These are phyloP conservation scores for Hypselothyrea guttata DNA, from an alignment of 2,888 invertebrate species.

Conservation along the genomic window DNA sequence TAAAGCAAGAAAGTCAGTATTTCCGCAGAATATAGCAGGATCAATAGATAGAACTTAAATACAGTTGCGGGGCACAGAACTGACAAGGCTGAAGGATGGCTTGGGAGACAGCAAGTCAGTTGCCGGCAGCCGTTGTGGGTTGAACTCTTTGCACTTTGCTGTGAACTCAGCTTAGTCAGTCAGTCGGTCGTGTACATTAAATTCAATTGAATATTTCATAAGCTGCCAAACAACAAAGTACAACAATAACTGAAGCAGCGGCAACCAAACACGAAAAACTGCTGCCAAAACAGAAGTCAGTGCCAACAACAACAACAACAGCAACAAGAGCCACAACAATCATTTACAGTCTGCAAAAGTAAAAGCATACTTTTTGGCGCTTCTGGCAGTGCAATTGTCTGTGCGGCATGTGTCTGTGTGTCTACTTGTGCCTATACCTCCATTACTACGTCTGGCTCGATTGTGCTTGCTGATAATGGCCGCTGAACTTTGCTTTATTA, in stretches of 20 bases:
- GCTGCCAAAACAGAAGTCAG: slow-evolving; percentile 49
- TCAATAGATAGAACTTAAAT: not conserved
- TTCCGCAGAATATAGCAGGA: too few relatives aligned
- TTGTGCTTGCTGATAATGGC: slow-evolving; percentile 66
- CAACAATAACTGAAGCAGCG: slow-evolving; percentile 31
- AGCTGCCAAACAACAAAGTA: slow-evolving; percentile 58
- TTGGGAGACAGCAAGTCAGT: not conserved
- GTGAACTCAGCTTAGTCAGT: slow-evolving; percentile 59
- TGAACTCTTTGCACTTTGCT: slow-evolving; percentile 54
- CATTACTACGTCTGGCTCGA: slow-evolving; percentile 46
- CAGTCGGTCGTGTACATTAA: slow-evolving; percentile 68
- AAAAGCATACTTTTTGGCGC: slow-evolving; percentile 61
- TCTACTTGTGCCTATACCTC: slow-evolving; percentile 48
- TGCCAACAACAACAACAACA: slow-evolving; percentile 24
- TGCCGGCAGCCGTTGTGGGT: slow-evolving; percentile 31
- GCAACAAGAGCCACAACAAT: slow-evolving; percentile 9
- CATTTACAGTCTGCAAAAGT: slow-evolving; percentile 51
- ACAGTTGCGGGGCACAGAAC: too few relatives aligned
- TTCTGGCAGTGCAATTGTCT: slow-evolving; percentile 32
- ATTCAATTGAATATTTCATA: slow-evolving; percentile 75
- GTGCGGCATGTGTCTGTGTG: slow-evolving; percentile 20
- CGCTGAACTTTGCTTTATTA: slow-evolving; percentile 66
- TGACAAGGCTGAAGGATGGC: not conserved
- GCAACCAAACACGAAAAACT: slow-evolving; percentile 45
- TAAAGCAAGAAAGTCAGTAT: too few relatives aligned